phyloP scores from a whole-genome alignment of 2,888 invertebrate species.

The Eretmocerus hayati region DNA sequence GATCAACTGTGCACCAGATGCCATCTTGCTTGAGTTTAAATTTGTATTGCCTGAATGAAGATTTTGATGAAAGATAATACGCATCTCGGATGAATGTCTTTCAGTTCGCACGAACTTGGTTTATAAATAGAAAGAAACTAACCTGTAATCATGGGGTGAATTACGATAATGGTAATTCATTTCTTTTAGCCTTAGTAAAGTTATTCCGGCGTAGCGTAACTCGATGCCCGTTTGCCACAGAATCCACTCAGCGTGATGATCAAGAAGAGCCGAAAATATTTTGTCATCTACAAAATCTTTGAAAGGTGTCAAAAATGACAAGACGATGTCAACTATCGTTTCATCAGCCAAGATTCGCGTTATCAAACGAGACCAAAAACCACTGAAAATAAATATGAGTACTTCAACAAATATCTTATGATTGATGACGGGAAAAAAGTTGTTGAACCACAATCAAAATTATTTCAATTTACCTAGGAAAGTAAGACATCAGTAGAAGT shows the following conservation, averaged over 20 bases:
- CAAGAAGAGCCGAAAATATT: conserved; percentile 55
- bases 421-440: not conserved
- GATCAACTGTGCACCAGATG: conserved; percentile 76
- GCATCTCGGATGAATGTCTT: too few species aligned
- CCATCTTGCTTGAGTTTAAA: conserved; percentile 77
- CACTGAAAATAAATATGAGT: conserved; percentile 50
- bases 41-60: conserved; percentile 49
- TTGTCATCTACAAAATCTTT: conserved; percentile 63
- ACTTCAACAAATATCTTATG: not conserved
- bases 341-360: conserved; percentile 89
- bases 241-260: conserved; percentile 78
- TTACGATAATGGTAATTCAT: conserved; percentile 55
- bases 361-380: conserved; percentile 94
- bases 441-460: not conserved
- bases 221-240: conserved; percentile 91
- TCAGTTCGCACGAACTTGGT: not conserved
- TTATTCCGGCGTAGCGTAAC: conserved; percentile 74
- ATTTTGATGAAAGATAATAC: not conserved
- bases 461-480: conserved; percentile 57
- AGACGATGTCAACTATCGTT: conserved; percentile 70
- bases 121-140: not conserved
- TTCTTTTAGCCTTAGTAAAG: conserved; percentile 77
- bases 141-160: conserved; percentile 50
- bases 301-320: conserved; percentile 65
- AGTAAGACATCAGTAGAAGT: conserved; percentile 88